These are phyloP conservation scores for Gouania willdenowi DNA, from an alignment of 2,797 vertebrate genomes.

Conservation along the genomic window DNA sequence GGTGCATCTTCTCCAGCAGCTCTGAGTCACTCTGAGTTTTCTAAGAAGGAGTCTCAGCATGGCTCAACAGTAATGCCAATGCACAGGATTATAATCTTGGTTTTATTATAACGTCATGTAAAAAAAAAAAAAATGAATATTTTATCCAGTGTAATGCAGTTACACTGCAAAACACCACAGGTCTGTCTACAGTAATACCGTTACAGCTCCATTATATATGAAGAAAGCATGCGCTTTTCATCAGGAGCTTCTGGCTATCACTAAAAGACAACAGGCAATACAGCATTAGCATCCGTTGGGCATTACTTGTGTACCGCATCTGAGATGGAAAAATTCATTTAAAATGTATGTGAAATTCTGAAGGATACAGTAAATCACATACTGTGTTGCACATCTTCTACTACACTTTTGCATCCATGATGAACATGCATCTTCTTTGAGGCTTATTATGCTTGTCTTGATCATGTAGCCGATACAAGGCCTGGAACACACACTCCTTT, in stretches of 20 bases:
- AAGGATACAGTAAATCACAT: not conserved
- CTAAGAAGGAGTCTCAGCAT: no score
- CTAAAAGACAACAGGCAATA: slow-evolving; percentile 51
- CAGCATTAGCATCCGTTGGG: slow-evolving; percentile 27
- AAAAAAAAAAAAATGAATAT: no score
- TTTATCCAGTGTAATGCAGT: slow-evolving; percentile 65
- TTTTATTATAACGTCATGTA: no score
- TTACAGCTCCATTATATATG: slow-evolving; percentile 66
- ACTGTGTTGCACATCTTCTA: not conserved
- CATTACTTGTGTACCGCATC: slow-evolving; percentile 20
- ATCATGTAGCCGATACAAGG: slow-evolving; percentile 2
- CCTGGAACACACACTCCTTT: not conserved
- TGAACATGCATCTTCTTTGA: not conserved
- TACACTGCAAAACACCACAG: slow-evolving; percentile 68
- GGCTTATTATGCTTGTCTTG: not conserved
- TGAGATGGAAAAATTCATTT: slow-evolving; percentile 9
- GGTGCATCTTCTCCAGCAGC: not conserved
- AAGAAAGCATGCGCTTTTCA: slow-evolving; percentile 70
- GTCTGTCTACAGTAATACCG: slow-evolving; percentile 66
- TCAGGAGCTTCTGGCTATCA: slow-evolving; percentile 56
- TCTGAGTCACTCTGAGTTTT: slow-evolving; percentile 14
- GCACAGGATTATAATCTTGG: no score
- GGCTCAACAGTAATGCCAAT: no score
- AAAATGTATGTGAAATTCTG: slow-evolving; percentile 7
- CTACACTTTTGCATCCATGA: slow-evolving; percentile 1